These are phyloP conservation scores for Schlechtendalia chinensis DNA, from an alignment of 1,140 invertebrate species.

Conservation along the genomic window DNA sequence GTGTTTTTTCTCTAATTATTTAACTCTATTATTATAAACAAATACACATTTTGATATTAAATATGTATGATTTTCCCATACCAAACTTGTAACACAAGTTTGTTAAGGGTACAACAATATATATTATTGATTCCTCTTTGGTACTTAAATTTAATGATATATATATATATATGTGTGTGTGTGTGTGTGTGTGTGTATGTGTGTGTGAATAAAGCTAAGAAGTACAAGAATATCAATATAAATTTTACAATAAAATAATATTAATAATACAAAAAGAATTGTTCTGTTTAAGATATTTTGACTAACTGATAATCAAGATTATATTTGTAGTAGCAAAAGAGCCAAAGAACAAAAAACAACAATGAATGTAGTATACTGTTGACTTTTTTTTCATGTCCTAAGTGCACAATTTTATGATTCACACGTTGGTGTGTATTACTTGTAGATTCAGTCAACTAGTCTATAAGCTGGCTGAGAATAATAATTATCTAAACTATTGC, in stretches of 20 bases:
- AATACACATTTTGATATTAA: background rate
- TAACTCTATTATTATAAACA: background rate
- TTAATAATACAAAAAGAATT: background rate
- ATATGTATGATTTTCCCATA: background rate
- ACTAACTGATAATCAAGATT: background rate
- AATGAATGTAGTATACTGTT: background rate
- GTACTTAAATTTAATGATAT: background rate
- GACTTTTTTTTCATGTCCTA: background rate
- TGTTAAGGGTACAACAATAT: background rate
- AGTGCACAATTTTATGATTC: background rate
- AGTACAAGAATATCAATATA: background rate
- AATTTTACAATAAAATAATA: background rate
- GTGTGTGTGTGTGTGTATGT: too few species aligned
- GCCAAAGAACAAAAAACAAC: background rate
- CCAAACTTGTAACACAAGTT: background rate
- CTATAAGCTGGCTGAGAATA: background rate
- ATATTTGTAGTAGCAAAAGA: background rate
- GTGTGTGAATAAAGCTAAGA: background rate
- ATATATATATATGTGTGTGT: background rate
- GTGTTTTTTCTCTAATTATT: background rate
- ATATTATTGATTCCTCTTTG: conserved; percentile 2
- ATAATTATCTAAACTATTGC: background rate
- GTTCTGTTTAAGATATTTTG: background rate
- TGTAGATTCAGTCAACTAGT: too few species aligned
- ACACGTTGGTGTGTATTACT: background rate